Evolutionary conservation across 2,888 invertebrate species (phyloP).

Genomic region (Phania funesta): DNA sequence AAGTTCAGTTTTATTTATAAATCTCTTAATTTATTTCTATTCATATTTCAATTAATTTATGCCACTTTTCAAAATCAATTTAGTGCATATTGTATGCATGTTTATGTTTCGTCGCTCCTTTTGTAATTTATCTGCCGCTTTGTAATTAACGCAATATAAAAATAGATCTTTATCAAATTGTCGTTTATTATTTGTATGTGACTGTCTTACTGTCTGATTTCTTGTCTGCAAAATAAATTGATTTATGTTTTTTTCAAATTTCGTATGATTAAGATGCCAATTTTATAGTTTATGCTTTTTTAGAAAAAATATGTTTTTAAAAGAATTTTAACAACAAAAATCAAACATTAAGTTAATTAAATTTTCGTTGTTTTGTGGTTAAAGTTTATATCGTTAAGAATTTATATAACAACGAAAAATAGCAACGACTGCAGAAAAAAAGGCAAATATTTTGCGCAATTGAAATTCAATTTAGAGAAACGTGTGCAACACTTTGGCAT

Average conservation of each 20-base stretch:
- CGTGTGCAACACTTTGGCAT: constrained; percentile 66
- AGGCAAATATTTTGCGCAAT: constrained; percentile 60
- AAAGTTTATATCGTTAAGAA: constrained; percentile 31
- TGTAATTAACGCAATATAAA: constrained; percentile 62
- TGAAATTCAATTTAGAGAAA: constrained; percentile 67
- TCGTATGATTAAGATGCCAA: constrained; percentile 66
- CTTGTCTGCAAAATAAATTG: constrained; percentile 57
- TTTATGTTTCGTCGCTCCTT: constrained; percentile 28
- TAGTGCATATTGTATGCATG: too few relatives aligned
- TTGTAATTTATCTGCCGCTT: constrained; percentile 63
- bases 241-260: constrained; percentile 63
- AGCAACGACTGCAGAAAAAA: constrained; percentile 1
- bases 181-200: constrained; percentile 63
- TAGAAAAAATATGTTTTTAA: not conserved
- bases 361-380: constrained; percentile 58
- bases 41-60: constrained; percentile 39
- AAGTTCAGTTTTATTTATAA: constrained; percentile 10
- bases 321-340: constrained; percentile 3
- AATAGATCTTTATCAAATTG: constrained; percentile 65
- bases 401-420: constrained; percentile 43
- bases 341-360: constrained; percentile 56
- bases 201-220: constrained; percentile 16
- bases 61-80: constrained; percentile 38
- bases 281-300: constrained; percentile 59
- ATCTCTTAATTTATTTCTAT: not conserved